Percentiles rank a stretch among this genome's conserved stretches.
Conservation (phyloP, 2,888 invertebrate species). For the Perizoma flavofasciatum region DNA sequence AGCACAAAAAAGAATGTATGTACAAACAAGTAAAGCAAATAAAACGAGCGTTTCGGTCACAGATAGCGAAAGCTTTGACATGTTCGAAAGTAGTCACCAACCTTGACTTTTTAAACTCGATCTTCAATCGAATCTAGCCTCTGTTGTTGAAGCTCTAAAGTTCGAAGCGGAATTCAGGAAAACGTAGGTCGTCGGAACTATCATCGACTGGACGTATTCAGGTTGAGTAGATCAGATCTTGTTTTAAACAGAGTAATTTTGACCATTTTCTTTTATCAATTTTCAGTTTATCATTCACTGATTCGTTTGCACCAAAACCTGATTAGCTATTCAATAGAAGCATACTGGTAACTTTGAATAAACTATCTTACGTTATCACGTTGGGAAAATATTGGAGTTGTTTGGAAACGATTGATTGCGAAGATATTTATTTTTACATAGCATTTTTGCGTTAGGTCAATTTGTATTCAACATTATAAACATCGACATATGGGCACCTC, state of each 20-base stretch:
- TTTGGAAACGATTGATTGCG: too few species aligned
- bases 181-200: constrained; percentile 62
- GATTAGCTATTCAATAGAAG: too few species aligned
- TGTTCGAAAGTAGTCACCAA: constrained; percentile 75
- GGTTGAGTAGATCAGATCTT: constrained; percentile 61
- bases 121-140: constrained; percentile 42
- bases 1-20: constrained; percentile 63
- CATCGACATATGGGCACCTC: too few species aligned
- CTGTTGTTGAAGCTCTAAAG: constrained; percentile 36
- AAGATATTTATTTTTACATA: too few species aligned
- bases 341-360: too few species aligned
- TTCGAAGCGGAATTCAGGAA: constrained; percentile 43
- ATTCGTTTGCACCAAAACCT: too few species aligned
- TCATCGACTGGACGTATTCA: constrained; percentile 68
- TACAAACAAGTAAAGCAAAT: constrained; percentile 74
- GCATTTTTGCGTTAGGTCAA: too few species aligned
- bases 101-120: constrained; percentile 41
- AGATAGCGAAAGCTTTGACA: constrained; percentile 83
- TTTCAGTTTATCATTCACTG: too few species aligned
- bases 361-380: too few species aligned
- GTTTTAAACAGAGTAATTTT: constrained; percentile 33
- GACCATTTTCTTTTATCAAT: not conserved
- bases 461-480: too few species aligned
- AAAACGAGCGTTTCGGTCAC: constrained; percentile 69
- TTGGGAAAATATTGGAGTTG: too few species aligned